Evolutionary conservation across 1,140 invertebrate genomes (phyloP), one percentile per base, ranked within the genome.

Genomic region (Venustaconcha ellipsiformis): DNA sequence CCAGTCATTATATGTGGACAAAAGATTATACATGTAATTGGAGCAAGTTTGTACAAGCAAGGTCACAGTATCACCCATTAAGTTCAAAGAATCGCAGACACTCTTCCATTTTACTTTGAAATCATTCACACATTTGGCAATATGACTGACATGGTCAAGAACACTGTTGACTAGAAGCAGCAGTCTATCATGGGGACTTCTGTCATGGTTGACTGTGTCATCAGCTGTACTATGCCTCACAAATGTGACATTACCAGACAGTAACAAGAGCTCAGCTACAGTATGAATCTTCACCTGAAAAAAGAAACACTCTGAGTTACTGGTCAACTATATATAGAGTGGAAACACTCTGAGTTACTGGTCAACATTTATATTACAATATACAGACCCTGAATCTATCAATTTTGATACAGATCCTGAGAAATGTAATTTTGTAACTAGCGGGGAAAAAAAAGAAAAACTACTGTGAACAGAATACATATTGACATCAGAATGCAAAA

Each of bases 231-330:
- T 79, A 60, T 80, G 80, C 57, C 82, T 78, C 37, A 48, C 37
- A 48, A 48, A 48, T 8, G 37, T 48, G 17, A 80, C 65, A 57
- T 81, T 73, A 26, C 74, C 67, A 1, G 75, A 82, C 2, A 83
- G 67, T 4, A 83, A 68, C 30, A 83, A 69, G n/a, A 83, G 57
- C n/a, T 83, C 82, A 23, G 82, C 82, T 1, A 83, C 75, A 11
- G 75, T 73, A 63, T 83, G 82, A 48, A 83, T 80, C 66, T 79
- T 78, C 12, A 67, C 57, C 57, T 78, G 75, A 48, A 48, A 48
- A 48, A 48, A 8, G 6, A 48, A 48, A 48, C 11, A 48, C 37
- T 48, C 37, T 6, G 37, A 48, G 1, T 48, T 48, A 48, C 11
- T 48, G 37, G 11, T 48, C 6, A 48, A 8, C 37, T 48, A 11